These are phyloP conservation scores for Montipora sp. DNA, from an alignment of 64 coral and sea anemone species.

Conservation along the genomic window DNA sequence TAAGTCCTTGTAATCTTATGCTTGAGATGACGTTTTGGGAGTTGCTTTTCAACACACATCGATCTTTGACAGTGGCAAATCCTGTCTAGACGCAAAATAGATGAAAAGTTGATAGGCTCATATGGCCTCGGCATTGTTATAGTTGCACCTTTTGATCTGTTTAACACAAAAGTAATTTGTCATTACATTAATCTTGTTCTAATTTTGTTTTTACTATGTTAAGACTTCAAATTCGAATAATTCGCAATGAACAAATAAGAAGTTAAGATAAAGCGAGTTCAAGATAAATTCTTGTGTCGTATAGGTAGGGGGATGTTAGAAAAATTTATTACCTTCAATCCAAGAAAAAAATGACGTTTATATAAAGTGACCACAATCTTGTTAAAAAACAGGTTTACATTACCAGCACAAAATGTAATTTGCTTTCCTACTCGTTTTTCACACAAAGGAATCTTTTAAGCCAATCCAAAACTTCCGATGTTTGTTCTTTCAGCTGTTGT, in stretches of 20 bases:
- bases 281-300: no score
- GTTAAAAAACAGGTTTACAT: not conserved
- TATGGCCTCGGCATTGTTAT: not conserved
- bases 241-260: not conserved
- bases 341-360: no score
- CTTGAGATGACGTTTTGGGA: not conserved
- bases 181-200: not conserved
- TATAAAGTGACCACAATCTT: not conserved
- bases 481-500: not conserved
- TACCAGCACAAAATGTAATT: not conserved
- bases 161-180: constrained; percentile 20
- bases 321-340: no score
- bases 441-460: not conserved
- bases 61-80: constrained; percentile 12
- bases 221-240: not conserved
- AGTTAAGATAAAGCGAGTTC: not conserved
- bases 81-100: constrained; percentile 10
- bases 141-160: constrained; percentile 1
- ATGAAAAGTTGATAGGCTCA: not conserved
- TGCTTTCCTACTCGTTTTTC: not conserved
- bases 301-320: no score
- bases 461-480: not conserved
- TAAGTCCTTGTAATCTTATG: constrained; percentile 37
- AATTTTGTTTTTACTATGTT: not conserved
- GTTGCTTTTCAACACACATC: not conserved